Evolutionary conservation across 2,113 vertebrate species (phyloP), one percentile per base, ranked within the genome.

Genomic region (Triplophysa rosa): DNA sequence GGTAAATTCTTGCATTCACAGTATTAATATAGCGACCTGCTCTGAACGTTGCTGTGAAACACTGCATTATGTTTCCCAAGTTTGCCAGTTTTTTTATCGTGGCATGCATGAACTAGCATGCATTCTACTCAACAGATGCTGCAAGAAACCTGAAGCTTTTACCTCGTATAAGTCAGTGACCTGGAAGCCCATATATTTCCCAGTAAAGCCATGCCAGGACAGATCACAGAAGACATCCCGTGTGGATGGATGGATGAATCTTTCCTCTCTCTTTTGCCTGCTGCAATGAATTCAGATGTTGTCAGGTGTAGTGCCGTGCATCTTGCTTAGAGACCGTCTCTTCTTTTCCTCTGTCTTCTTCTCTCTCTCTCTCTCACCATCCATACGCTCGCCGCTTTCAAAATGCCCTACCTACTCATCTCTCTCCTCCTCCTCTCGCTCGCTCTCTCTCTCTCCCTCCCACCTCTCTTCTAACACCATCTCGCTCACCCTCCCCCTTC

Each of bases 371-470:
- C 61, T 42, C 33, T 79, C 40, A 47, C 77, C 49, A 68, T 79
- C 77, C 66, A 42, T 65, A 66, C 21, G 16, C 23, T 69, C 67
- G 8, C 16, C 9, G 47, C 68, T 80, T 63, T 80, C 68, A 65
- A 71, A 64, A 62, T 72, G 68, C 69, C 67, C 77, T 67, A 59
- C 26, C 78, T 81, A 77, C 61, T 77, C 37, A 62, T 76, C 71
- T 83, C 62, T 84, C 81, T 77, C 78, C 86, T 77, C 74, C 84
- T 78, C 68, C 65, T 59, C 67, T 87, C 84, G 80, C 69, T 37
- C 33, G 29, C 29, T 37, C 82, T 79, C 67, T 82, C 70, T 40
- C 73, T 67, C 62, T 70, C 47, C 14, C 77, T 80, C 33, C 68
- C 58, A 74, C 64, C 69, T 52, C 29, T n/a, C 49, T 67, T 67